Evolutionary conservation across 2,888 invertebrate genomes (phyloP).

Genomic region (Oscheius sp.): DNA sequence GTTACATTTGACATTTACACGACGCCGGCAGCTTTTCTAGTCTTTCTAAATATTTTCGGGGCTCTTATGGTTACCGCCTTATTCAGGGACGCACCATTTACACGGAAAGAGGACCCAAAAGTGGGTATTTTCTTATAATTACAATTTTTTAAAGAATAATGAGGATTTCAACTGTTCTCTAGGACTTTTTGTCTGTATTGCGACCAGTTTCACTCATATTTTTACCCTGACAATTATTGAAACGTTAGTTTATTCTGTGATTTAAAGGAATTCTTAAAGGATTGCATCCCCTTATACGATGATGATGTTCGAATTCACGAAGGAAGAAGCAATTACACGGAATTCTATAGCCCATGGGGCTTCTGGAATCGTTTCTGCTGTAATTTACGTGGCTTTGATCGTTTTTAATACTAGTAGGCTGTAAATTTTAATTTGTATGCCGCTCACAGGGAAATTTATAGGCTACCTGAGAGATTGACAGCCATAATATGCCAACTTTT

Average conservation of each 20-base stretch:
- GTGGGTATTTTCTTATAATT: too few species aligned
- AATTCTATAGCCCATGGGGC: conserved; percentile 42
- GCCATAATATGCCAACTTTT: background rate
- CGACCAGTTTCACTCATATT: conserved; percentile 46
- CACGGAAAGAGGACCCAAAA: too few species aligned
- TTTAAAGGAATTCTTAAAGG: conserved; percentile 3
- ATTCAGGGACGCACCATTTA: background rate
- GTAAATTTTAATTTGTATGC: background rate
- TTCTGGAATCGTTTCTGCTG: conserved; percentile 26
- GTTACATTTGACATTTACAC: conserved; percentile 55
- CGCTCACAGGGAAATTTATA: background rate
- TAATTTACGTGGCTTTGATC: background rate
- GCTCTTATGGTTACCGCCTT: conserved; percentile 40
- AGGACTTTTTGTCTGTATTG: conserved; percentile 41
- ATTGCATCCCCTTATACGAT: conserved; percentile 49
- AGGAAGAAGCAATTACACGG: conserved; percentile 41
- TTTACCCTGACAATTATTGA: conserved; percentile 47
- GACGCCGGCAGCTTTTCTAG: conserved; percentile 48
- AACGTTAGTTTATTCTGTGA: conserved; percentile 14
- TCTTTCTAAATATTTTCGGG: conserved; percentile 42
- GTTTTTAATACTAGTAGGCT: background rate
- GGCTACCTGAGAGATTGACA: background rate
- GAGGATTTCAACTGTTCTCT: conserved; percentile 9
- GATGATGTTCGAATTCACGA: conserved; percentile 52
- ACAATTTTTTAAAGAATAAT: conserved; percentile 46